Conservation (phyloP, 2,888 invertebrate genomes). For the Ptychoptera albimana region DNA sequence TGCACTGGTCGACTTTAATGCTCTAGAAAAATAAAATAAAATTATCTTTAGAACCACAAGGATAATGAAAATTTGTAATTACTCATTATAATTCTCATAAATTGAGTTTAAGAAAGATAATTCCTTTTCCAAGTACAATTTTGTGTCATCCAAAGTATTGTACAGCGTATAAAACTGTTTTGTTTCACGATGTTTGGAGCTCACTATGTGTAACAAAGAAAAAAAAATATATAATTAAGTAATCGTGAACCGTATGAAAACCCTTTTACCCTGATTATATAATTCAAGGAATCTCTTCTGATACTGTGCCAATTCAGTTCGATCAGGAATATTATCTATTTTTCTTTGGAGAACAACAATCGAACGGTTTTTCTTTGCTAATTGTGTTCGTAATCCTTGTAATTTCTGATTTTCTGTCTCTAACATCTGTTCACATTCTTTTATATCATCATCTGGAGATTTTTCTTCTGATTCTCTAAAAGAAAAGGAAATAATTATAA, state of each 20-base stretch:
- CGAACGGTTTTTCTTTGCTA: conserved; percentile 65
- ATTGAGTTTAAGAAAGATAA: conserved; percentile 75
- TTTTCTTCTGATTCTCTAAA: conserved; percentile 31
- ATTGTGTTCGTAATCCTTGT: conserved; percentile 42
- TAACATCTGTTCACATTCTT: conserved; percentile 39
- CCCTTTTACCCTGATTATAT: conserved; percentile 66
- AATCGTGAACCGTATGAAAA: background rate
- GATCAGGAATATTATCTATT: conserved; percentile 83
- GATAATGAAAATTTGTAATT: conserved; percentile 20
- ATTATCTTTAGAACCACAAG: background rate
- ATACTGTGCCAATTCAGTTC: conserved; percentile 88
- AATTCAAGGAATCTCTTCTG: conserved; percentile 90
- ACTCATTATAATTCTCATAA: conserved; percentile 75
- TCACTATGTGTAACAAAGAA: conserved; percentile 43
- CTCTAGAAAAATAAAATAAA: conserved; percentile 34
- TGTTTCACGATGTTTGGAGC: conserved; percentile 89
- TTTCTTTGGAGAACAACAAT: conserved; percentile 69
- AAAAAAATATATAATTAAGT: background rate
- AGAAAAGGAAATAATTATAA: too few species aligned
- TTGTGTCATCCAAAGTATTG: conserved; percentile 90
- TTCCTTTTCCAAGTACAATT: conserved; percentile 83
- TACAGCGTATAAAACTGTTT: conserved; percentile 94
- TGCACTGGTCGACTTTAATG: conserved; percentile 62
- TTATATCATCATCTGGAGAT: conserved; percentile 28
- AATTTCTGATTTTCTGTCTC: conserved; percentile 46